These are phyloP conservation scores for Anas acuta DNA, from an alignment of 2,797 vertebrate genomes.

Conservation along the genomic window DNA sequence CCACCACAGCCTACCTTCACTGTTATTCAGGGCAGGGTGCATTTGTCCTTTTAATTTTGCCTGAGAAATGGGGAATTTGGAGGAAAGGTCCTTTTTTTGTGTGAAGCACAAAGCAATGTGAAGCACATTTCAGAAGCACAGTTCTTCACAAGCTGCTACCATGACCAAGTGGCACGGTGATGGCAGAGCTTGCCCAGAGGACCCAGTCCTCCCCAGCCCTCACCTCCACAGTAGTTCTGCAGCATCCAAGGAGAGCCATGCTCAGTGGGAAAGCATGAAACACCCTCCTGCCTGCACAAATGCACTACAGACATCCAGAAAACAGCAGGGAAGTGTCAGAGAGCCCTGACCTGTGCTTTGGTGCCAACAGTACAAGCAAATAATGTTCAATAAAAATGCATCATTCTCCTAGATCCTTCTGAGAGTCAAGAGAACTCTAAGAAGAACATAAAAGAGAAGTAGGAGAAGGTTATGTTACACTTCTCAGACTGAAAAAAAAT, in stretches of 20 bases:
- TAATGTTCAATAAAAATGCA: not conserved
- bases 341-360: no score
- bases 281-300: not conserved
- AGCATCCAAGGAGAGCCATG: not conserved
- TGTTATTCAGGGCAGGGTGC: not conserved
- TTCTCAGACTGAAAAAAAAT: not conserved
- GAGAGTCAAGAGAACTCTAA: not conserved
- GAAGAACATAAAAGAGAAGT: not conserved
- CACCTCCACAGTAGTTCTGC: not conserved
- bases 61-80: not conserved
- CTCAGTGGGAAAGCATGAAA: not conserved
- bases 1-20: no score
- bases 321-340: not conserved
- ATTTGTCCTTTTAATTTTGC: not conserved
- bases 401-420: not conserved
- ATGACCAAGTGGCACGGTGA: not conserved
- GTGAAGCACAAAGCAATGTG: no score
- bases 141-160: not conserved
- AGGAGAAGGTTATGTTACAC: not conserved
- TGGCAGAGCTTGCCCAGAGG: not conserved
- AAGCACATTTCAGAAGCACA: not conserved
- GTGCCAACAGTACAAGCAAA: rapidly evolving
- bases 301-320: not conserved
- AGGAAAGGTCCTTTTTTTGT: not conserved
- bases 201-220: not conserved